phyloP scores from a whole-genome alignment of 2,797 vertebrate species.

The Dendrocincla fuliginosa region DNA sequence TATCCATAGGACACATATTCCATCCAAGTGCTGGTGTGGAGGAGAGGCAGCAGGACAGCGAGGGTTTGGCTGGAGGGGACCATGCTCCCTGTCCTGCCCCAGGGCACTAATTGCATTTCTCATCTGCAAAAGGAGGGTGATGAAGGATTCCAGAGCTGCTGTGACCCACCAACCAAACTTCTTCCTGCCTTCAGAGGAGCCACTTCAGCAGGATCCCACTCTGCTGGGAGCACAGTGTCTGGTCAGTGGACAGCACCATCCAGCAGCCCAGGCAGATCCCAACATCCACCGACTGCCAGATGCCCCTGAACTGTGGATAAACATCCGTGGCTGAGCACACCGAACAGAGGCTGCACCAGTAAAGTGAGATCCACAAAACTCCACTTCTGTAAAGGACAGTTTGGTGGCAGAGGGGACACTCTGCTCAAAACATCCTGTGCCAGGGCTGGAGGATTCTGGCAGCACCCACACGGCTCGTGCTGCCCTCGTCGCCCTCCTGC shows the following conservation, averaged over 20 bases:
- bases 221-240: too few species aligned
- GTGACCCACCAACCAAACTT: neutral
- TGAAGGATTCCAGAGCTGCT: neutral
- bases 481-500: neutral
- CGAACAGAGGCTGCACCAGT: too few species aligned
- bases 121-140: neutral
- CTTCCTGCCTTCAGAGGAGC: too few species aligned
- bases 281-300: too few species aligned
- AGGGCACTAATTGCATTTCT: neutral
- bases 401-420: neutral
- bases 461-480: accelerated
- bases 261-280: too few species aligned
- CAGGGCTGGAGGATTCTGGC: accelerated
- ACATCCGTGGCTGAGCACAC: too few species aligned
- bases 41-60: neutral
- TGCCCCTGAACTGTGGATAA: too few species aligned
- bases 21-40: neutral
- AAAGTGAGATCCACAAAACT: neutral
- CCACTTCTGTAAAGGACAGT: neutral
- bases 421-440: neutral
- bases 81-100: accelerated
- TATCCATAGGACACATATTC: neutral
- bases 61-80: neutral
- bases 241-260: too few species aligned
- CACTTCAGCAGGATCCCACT: too few species aligned